Evolutionary conservation across 2,888 invertebrate species (phyloP), one percentile per base, ranked within the genome.

Genomic region (Phasia obesa): DNA sequence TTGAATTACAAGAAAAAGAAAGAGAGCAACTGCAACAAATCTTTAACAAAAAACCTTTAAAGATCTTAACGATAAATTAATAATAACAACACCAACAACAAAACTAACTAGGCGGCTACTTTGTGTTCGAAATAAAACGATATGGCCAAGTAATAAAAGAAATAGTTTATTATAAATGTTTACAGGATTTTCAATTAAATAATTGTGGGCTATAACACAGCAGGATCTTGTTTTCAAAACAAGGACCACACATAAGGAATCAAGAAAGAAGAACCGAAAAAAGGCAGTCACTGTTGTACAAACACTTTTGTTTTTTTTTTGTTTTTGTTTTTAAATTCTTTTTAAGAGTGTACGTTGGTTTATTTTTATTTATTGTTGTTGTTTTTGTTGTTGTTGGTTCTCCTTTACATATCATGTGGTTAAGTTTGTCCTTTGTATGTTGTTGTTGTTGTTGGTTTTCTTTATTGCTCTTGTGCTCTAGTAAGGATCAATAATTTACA

Each of bases 131-230:
- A 49, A 60, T 47, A 59, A 19, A 47, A 55, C 27, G 27, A 47
- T 42, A 62, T 31, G 21, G 59, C 59, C 51, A 69, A 51, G 44
- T 53, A 55, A 49, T 55, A 19, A 77, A 70, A 55, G 47, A 49
- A 67, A 51, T 53, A 51, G 17, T 19, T 62, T 64, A 74, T 35
- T 35, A 69, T 55, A 67, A 27, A 53, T 80, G 53, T 80, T 80
- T 80, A 80, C 79, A 80, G 79, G 79, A 80, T 80, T 74, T 80
- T 80, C 79, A 80, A 80, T 80, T 80, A 80, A 80, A 80, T 80
- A 80, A 80, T 80, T 80, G 79, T 73, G 79, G 79, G 60, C 79
- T 74, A 80, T 80, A 74, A 80, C 73, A 62, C 79, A 80, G 79
- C 79, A 80, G 79, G 79, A 80, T 74, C 60, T 47, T 53, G 67